These are phyloP conservation scores for Embiotoca jacksoni DNA, from an alignment of 2,113 vertebrate genomes.

Conservation along the genomic window DNA sequence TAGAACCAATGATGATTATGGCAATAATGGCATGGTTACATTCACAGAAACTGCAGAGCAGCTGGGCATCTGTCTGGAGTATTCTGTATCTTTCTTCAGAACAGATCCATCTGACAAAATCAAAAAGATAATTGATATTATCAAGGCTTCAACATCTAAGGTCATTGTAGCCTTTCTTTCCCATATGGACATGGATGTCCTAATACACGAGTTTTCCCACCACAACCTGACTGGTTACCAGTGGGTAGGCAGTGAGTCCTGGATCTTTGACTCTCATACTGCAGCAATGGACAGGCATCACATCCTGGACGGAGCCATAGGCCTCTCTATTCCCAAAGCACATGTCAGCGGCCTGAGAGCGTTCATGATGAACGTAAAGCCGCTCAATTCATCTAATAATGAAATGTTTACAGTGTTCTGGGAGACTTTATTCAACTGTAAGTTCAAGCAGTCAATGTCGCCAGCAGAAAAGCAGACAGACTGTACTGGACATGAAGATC, in stretches of 20 bases:
- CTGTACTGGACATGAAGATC: constrained; percentile 76
- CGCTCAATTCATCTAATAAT: constrained; percentile 58
- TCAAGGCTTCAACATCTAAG: constrained; percentile 74
- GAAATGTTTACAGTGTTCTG: constrained; percentile 73
- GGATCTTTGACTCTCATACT: constrained; percentile 79
- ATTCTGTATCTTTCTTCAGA: constrained; percentile 76
- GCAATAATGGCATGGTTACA: constrained; percentile 76
- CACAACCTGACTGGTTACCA: constrained; percentile 81
- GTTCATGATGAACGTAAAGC: constrained; percentile 77
- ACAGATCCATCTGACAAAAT: constrained; percentile 71
- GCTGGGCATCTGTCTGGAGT: constrained; percentile 76
- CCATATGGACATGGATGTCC: constrained; percentile 69
- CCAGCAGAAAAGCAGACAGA: neutral
- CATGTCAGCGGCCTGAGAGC: constrained; percentile 73
- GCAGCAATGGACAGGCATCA: constrained; percentile 63
- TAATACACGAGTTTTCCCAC: constrained; percentile 66
- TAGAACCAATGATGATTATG: constrained; percentile 79
- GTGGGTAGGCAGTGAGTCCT: constrained; percentile 82
- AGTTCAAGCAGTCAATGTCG: constrained; percentile 29
- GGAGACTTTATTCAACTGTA: constrained; percentile 73
- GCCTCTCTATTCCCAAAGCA: constrained; percentile 78
- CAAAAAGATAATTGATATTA: constrained; percentile 68
- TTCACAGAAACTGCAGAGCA: constrained; percentile 69
- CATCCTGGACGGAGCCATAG: constrained; percentile 79
- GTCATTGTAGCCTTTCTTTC: constrained; percentile 79